Evolutionary conservation across 2,888 invertebrate genomes (phyloP), one percentile per base, ranked within the genome.

Genomic region (Mamestra brassicae): DNA sequence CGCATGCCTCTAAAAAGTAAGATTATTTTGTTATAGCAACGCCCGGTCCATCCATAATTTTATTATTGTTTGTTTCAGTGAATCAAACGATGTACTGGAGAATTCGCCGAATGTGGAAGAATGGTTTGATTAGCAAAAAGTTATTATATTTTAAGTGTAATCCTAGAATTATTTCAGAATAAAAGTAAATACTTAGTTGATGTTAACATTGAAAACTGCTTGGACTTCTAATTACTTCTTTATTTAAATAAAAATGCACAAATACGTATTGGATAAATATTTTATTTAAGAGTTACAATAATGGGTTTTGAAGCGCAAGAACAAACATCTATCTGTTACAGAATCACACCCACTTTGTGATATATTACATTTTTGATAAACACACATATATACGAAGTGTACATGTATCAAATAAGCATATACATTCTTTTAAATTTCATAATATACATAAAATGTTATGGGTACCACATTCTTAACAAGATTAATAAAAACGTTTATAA

Each of bases 21-120:
- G 47, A 47, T 13, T 11, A 13, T 11, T 26, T 7, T 13, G 57
- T 11, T 13, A 34, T 13, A 57, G 11, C 2, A 55, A 55, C 4
- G 26, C 4, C 3, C 4, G 26, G 10, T 6, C 13, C 13, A 58
- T 3, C 10, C 4, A 38, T 17, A 60, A 38, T 60, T n/a, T 17
- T 38, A 17, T 61, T 81, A 80, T 83, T 89, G 89, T 90, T 93
- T 89, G 86, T 97, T 97, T 81, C 95, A 98, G 98, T 93, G 98
- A 98, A 94, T 98, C 98, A 15, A 98, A 98, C 92, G 98, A 98
- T 91, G 97, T 98, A 85, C 94, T 98, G 92, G 98, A 98, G 92
- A 98, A 98, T 78, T 98, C 98, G 0, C 98, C 98, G 0, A 98
- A 98, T 90, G 98, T 98, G 17, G 98, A 98, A 93, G 98, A 98